Base-by-base conservation (phyloP, 1,140 invertebrate genomes). In the Lerema accius region DNA sequence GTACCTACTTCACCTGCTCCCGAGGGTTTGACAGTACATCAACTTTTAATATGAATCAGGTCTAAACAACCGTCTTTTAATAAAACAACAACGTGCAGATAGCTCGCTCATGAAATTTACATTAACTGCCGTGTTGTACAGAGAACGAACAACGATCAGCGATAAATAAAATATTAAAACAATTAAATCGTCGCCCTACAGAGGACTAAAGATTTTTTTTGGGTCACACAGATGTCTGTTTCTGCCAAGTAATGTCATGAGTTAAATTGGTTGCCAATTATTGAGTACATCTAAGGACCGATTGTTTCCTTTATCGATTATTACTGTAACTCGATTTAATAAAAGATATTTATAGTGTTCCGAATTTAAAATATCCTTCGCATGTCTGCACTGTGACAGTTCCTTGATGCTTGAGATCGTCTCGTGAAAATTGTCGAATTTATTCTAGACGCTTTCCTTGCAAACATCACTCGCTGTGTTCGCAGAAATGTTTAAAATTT, bases 1-100 rank as follows among this genome's bases (percentile, higher is more conserved):
- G n/a, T n/a, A n/a, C n/a, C 9, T 32, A 26, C 4, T 48, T 13
- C 11, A 23, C 11, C 15, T 9, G 11, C 16, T 51, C 35, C 2
- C 35, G 13, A 39, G 32, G 16, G 49, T 39, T 11, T 39, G 32
- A 51, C 26, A 51, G 49, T 39, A 39, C 35, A 23, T 39, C 32
- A 39, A 51, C 32, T 51, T 51, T 51, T 51, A 51, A 51, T 51
- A 51, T 51, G 49, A 51, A 51, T 51, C 49, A 51, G 16, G 35
- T 39, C 49, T 51, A 51, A 51, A 51, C 49, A 51, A 51, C 49
- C 49, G 50, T 40, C 16, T 53, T 37, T 53, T 53, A 53, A 53
- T 53, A 53, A 53, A 53, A 53, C 17, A 53, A 23, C 35, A 40
- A 26, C 37, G 16, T 14, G 35, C 35, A 53, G 37, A 40, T 40